phyloP scores from a whole-genome alignment of 2,888 invertebrate species.

The Andrena minutula region DNA sequence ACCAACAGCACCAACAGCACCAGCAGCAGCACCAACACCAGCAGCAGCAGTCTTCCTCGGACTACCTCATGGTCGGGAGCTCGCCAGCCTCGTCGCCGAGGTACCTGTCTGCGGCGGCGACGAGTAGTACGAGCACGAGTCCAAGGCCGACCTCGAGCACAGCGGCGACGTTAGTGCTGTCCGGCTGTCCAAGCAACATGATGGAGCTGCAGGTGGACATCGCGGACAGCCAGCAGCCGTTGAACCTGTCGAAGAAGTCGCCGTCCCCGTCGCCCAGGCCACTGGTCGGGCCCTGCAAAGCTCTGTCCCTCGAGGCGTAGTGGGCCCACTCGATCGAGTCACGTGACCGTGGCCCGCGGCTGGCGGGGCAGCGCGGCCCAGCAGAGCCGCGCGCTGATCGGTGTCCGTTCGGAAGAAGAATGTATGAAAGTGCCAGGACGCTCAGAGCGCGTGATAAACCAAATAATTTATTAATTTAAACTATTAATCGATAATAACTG shows the following conservation, averaged over 20 bases:
- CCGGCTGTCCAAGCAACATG: conserved; percentile 86
- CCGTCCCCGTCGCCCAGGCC: conserved; percentile 91
- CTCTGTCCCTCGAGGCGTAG: conserved; percentile 85
- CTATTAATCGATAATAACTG: conserved; percentile 71
- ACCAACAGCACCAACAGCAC: conserved; percentile 76
- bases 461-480: conserved; percentile 85
- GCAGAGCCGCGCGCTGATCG: background rate
- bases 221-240: conserved; percentile 92
- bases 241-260: conserved; percentile 95
- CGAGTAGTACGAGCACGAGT: conserved; percentile 81
- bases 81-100: conserved; percentile 83
- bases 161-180: conserved; percentile 82
- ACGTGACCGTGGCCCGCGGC: background rate
- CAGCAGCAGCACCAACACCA: conserved; percentile 73
- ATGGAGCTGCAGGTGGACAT: conserved; percentile 94
- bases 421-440: conserved; percentile 83
- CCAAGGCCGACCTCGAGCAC: conserved; percentile 82
- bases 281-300: conserved; percentile 84
- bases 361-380: background rate
- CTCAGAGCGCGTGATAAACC: conserved; percentile 84
- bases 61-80: conserved; percentile 84
- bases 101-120: conserved; percentile 83
- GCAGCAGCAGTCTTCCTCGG: conserved; percentile 80
- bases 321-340: conserved; percentile 55
- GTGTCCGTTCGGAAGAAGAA: conserved; percentile 35